phyloP scores from a whole-genome alignment of 2,797 vertebrate genomes.

The Danio tinwini region DNA sequence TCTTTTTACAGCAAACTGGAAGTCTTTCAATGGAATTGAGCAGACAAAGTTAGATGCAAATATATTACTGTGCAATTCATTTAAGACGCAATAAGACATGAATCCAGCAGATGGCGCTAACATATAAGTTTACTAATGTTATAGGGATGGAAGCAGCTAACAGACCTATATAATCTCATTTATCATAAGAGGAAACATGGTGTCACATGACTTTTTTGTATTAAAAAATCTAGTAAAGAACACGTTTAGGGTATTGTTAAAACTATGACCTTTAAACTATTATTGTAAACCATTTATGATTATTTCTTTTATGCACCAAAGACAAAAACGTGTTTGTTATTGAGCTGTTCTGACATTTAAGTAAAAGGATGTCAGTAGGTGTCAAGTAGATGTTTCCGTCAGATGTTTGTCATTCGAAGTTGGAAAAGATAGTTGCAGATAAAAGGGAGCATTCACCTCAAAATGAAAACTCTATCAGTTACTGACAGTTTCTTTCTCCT shows the following conservation, averaged over 20 bases:
- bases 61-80: neutral
- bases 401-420: neutral
- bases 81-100: neutral
- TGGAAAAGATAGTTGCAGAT: too few relatives aligned
- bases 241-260: neutral
- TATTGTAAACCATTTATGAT: neutral
- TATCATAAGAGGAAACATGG: neutral
- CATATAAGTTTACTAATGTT: neutral
- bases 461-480: too few relatives aligned
- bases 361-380: neutral
- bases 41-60: neutral
- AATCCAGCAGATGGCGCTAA: conserved; percentile 25
- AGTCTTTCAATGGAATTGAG: too few relatives aligned
- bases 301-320: neutral
- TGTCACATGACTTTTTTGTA: neutral
- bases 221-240: neutral
- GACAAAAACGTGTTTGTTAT: neutral
- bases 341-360: neutral
- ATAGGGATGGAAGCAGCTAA: too few relatives aligned
- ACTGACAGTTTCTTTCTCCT: too few relatives aligned
- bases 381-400: neutral
- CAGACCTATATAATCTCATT: neutral
- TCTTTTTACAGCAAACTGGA: too few relatives aligned
- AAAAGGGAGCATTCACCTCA: too few relatives aligned
- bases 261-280: neutral